These are phyloP conservation scores for Alviniconcha marisindica DNA, from an alignment of 1,140 invertebrate genomes.

Conservation along the genomic window DNA sequence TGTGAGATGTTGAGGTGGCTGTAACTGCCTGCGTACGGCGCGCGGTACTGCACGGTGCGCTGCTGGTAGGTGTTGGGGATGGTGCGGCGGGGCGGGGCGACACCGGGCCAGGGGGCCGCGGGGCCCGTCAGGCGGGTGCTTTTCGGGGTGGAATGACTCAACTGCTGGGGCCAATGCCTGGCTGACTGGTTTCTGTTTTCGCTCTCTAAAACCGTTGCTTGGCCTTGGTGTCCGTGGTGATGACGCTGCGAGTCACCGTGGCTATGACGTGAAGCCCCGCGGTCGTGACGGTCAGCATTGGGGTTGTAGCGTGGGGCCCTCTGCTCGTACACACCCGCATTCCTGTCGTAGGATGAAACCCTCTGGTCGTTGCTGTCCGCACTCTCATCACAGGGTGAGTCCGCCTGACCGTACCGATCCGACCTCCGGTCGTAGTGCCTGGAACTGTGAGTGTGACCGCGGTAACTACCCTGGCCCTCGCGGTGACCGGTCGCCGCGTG, in stretches of 20 bases:
- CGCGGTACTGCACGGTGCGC: not conserved
- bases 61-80: not conserved
- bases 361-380: no score
- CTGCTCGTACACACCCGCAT: not conserved
- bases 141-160: not conserved
- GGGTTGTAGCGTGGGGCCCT: no score
- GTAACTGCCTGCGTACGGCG: not conserved
- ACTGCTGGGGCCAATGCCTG: not conserved
- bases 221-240: not conserved
- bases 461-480: no score
- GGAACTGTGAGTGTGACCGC: no score
- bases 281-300: no score
- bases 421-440: no score
- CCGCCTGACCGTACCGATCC: no score
- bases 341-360: no score
- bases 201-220: not conserved
- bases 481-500: no score
- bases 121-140: not conserved
- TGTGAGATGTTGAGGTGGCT: slow-evolving; percentile 13
- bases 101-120: not conserved
- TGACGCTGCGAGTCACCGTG: not conserved
- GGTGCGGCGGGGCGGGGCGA: not conserved
- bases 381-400: no score
- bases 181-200: slow-evolving; percentile 6
- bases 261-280: no score